Percentiles rank a stretch among this genome's conserved stretches.
phyloP scores from a whole-genome alignment of 2,797 vertebrate species.

The Okamejei kenojei region DNA sequence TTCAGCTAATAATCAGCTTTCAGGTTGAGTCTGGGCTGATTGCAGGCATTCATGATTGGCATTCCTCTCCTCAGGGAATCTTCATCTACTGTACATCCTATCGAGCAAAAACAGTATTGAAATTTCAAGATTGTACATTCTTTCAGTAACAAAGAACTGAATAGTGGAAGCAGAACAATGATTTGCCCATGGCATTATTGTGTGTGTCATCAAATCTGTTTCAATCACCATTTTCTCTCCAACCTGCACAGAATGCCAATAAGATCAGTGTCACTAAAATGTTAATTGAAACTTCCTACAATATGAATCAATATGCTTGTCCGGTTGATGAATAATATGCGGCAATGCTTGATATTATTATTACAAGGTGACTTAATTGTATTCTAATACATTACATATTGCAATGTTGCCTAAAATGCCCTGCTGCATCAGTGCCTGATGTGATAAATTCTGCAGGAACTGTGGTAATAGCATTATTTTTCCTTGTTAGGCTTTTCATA shows the following conservation, averaged over 20 bases:
- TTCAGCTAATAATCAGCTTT: background rate
- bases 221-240: background rate
- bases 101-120: background rate
- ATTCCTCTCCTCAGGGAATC: background rate
- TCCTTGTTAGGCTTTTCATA: background rate
- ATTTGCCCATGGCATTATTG: background rate
- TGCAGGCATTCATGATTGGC: background rate
- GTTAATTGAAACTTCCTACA: background rate
- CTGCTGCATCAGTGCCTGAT: background rate
- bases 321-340: constrained; percentile 2
- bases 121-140: background rate
- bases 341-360: background rate
- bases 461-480: background rate
- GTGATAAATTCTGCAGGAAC: background rate
- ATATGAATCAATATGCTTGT: background rate
- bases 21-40: background rate
- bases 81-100: background rate
- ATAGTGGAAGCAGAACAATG: background rate
- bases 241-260: background rate
- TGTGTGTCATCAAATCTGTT: constrained; percentile 16
- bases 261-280: background rate
- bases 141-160: background rate
- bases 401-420: background rate
- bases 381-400: background rate
- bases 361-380: background rate